Evolutionary conservation across 2,797 vertebrate species (phyloP), one percentile per base, ranked within the genome.

Genomic region (Knipowitschia caucasica): DNA sequence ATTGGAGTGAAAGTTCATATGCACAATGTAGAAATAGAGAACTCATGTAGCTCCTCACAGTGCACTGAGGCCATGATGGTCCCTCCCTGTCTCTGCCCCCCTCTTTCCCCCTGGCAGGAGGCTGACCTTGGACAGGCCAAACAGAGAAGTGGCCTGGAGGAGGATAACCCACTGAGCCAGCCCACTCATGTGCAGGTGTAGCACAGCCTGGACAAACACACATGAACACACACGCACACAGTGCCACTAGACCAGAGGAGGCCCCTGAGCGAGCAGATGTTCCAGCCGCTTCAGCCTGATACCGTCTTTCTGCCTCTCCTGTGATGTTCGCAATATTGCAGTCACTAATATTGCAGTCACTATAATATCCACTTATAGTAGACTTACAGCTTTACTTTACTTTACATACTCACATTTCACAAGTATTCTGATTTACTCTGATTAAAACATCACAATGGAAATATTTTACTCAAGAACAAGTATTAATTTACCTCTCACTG

Each of bases 61-160:
- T 85, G 78, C 63, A 85, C 71, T 20, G 67, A 65, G 17, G 69
- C 74, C 66, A 79, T 34, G 80, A 62, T 82, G 87, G 87, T 85
- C 72, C 70, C 58, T 53, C 65, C 55, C 23, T 69, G 40, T 70
- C 44, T 64, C 42, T 53, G 14, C 27, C 45, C 47, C 24, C 62
- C 65, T 69, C n/a, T n/a, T n/a, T n/a, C n/a, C 60, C 70, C 62
- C 55, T 77, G 61, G 75, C 80, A 61, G 61, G 83, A 87, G 76
- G 58, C 86, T 89, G 91, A 91, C 91, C 91, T 93, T 90, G 85
- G 88, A 78, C 70, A 49, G 74, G 85, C 81, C 86, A 86, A 85
- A 87, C 83, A 84, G 87, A 85, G 85, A 85, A 81, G 83, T 80
- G 76, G 82, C 85, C 86, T 85, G 77, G 77, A 78, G 85, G 83